These are phyloP conservation scores for Clivina fossor DNA, from an alignment of 2,888 invertebrate species.

Conservation along the genomic window DNA sequence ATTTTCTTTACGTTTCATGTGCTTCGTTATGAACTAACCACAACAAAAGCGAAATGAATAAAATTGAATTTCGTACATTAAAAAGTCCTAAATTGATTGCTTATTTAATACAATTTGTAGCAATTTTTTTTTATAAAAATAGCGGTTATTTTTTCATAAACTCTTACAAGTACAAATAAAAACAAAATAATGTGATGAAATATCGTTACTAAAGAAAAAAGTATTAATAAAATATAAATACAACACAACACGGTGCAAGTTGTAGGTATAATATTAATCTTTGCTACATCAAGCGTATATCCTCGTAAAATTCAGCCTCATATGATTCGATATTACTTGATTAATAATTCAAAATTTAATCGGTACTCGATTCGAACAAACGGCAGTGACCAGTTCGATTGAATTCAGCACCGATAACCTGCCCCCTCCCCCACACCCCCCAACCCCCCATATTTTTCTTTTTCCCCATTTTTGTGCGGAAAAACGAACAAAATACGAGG, in stretches of 20 bases:
- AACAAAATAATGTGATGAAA: not conserved
- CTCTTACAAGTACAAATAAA: not conserved
- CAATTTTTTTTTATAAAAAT: no score
- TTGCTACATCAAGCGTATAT: constrained; percentile 13
- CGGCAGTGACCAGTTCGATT: constrained; percentile 24
- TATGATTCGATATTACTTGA: constrained; percentile 27
- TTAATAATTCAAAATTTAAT: constrained; percentile 33
- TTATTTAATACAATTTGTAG: no score
- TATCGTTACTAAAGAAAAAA: not conserved
- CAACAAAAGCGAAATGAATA: no score
- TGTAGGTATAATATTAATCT: constrained; percentile 24
- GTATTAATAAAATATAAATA: constrained; percentile 15
- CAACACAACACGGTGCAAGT: constrained; percentile 22
- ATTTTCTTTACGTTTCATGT: no score
- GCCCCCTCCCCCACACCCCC: not conserved
- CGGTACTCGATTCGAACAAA: constrained; percentile 14
- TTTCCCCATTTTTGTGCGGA: no score
- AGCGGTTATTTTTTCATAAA: no score
- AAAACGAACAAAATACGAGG: no score
- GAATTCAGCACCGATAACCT: constrained; percentile 12
- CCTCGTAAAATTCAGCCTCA: not conserved
- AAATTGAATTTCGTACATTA: no score
- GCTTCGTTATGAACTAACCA: no score
- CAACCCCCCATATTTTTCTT: no score
- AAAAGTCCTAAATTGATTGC: no score